Conservation (phyloP, 2,888 invertebrate genomes). For the Craniophora ligustri region DNA sequence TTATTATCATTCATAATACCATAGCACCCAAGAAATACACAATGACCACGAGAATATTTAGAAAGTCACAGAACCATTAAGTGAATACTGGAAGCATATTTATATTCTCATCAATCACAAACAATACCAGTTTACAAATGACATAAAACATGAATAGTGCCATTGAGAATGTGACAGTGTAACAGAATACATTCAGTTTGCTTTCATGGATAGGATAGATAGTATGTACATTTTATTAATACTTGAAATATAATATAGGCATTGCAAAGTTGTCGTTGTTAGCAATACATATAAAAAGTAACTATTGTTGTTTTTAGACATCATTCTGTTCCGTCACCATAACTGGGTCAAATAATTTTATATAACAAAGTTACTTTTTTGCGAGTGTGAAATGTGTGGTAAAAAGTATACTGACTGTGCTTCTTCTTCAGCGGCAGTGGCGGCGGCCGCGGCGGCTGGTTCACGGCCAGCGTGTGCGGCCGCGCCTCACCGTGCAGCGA, state of each 20-base stretch:
- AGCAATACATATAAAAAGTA: constrained; percentile 20
- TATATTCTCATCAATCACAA: constrained; percentile 31
- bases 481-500: constrained; percentile 82
- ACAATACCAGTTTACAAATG: constrained; percentile 25
- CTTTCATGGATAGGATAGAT: constrained; percentile 19
- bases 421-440: constrained; percentile 97
- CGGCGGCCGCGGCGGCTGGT: constrained; percentile 92
- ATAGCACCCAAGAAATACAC: constrained; percentile 46
- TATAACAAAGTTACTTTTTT: constrained; percentile 13
- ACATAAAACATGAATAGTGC: constrained; percentile 43
- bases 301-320: constrained; percentile 13
- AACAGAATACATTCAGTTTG: constrained; percentile 30
- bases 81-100: constrained; percentile 26
- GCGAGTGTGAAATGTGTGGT: neutral
- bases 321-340: constrained; percentile 42
- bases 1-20: constrained; percentile 55
- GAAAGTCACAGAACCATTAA: constrained; percentile 25
- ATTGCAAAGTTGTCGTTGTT: constrained; percentile 18
- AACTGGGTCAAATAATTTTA: constrained; percentile 39
- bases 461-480: constrained; percentile 85
- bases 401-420: constrained; percentile 93
- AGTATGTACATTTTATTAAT: constrained; percentile 33
- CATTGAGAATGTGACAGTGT: constrained; percentile 40
- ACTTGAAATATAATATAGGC: constrained; percentile 15
- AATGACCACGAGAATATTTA: constrained; percentile 28